phyloP scores from a whole-genome alignment of 2,888 invertebrate species.

The Cryptus viduatorius region DNA sequence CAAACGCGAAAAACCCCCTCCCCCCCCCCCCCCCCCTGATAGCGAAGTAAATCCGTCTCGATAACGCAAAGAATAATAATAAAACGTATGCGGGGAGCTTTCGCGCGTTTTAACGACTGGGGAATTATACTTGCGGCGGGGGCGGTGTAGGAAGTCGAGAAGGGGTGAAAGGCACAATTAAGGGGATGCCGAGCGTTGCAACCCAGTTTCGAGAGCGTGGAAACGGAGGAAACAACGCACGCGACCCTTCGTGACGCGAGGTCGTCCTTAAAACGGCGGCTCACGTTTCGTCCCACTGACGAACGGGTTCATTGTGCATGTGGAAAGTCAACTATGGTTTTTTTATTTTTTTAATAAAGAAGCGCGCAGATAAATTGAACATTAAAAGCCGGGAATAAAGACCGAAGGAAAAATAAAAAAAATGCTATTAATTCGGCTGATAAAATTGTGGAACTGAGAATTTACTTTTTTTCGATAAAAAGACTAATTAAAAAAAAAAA shows the following conservation, averaged over 20 bases:
- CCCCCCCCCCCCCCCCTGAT: not conserved
- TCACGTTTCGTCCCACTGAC: constrained; percentile 67
- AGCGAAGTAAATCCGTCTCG: constrained; percentile 42
- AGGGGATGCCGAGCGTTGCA: constrained; percentile 77
- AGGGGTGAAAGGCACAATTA: constrained; percentile 70
- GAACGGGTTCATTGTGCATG: constrained; percentile 62
- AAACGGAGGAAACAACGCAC: constrained; percentile 72
- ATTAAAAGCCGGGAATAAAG: constrained; percentile 2
- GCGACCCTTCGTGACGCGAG: constrained; percentile 81
- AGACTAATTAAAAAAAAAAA: no score
- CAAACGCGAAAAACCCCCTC: constrained; percentile 18
- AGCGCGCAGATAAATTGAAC: constrained; percentile 45
- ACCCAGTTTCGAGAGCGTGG: constrained; percentile 74
- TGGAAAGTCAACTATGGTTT: constrained; percentile 53
- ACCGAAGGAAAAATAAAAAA: constrained; percentile 16
- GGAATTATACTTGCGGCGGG: constrained; percentile 42
- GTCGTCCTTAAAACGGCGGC: constrained; percentile 74
- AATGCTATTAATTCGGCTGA: not conserved
- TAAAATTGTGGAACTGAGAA: no score
- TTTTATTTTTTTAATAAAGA: constrained; percentile 31
- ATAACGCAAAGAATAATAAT: constrained; percentile 13
- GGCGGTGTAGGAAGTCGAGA: constrained; percentile 16
- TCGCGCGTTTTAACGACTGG: constrained; percentile 51
- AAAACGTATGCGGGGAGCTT: constrained; percentile 36
- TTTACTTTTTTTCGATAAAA: no score